Conservation (phyloP, 2,888 invertebrate species). For the Flexamia atlantica region DNA sequence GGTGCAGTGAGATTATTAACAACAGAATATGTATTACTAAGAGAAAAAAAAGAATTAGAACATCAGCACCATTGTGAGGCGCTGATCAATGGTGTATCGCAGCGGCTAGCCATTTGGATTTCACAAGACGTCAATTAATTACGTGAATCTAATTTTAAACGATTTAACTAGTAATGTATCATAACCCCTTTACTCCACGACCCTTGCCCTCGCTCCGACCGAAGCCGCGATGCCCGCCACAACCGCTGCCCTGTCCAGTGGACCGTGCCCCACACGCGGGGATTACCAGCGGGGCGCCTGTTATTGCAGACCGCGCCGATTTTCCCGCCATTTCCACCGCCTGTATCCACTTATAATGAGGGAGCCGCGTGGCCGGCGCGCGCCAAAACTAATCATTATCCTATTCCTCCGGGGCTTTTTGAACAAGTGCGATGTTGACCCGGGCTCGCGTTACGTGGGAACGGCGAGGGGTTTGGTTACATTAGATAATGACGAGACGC, state of each 20-base stretch:
- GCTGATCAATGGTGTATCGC: too few species aligned
- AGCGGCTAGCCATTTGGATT: too few species aligned
- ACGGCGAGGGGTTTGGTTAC: slow-evolving; percentile 30
- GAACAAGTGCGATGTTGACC: slow-evolving; percentile 54
- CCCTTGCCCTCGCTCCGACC: too few species aligned
- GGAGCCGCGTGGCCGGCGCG: slow-evolving; percentile 37
- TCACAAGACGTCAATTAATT: too few species aligned
- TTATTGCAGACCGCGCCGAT: slow-evolving; percentile 52
- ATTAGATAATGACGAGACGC: slow-evolving; percentile 54
- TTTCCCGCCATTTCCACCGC: slow-evolving; percentile 44
- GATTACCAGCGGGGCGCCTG: slow-evolving; percentile 50
- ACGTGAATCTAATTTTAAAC: too few species aligned
- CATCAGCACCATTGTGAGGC: too few species aligned
- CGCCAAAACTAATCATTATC: slow-evolving; percentile 47
- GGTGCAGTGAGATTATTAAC: too few species aligned
- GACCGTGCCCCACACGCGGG: neutral
- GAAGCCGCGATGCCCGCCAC: too few species aligned
- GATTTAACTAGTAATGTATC: too few species aligned
- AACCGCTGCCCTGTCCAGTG: neutral
- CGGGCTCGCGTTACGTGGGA: slow-evolving; percentile 35
- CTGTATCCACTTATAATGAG: slow-evolving; percentile 51
- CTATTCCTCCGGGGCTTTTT: slow-evolving; percentile 53
- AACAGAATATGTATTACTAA: too few species aligned
- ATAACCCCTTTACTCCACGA: too few species aligned
- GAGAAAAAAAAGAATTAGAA: too few species aligned